Base-by-base conservation (phyloP, 2,888 invertebrate genomes). In the Onthophagus sagittarius region DNA sequence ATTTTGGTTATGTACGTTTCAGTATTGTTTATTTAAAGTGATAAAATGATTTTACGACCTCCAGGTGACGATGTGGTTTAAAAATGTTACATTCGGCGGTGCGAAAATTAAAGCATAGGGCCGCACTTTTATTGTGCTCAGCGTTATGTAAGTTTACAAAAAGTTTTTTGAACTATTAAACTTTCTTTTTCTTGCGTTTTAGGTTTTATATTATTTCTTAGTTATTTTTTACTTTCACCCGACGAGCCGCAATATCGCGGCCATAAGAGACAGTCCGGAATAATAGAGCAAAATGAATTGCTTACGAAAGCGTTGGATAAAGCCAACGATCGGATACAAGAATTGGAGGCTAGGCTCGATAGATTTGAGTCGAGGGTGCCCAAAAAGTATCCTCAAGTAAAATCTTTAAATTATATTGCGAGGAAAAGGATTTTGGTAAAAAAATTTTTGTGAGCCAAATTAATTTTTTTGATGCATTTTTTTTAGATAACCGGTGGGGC, bases 401-500 rank as follows among this genome's bases (percentile, higher is more conserved):
- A 93, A 83, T 97, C 96, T 83, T 88, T 97, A 13, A 97, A 96
- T 79, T 97, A 97, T 84, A 93, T 95, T 82, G 93, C 94, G 78
- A 90, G 98, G 73, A 98, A 96, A 84, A 89, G 99, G 78, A 97
- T 99, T 81, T 86, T 99, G 86, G 95, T 97, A 83, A 86, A 78
- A 72, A 63, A 71, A 13, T 7, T 69, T 62, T 53, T 14, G 9
- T 63, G 11, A 53, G 6, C 2, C 2, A 53, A 53, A 9, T 9
- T 53, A 53, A 53, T 9, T 53, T 9, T 1, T 9, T 9, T 53
- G 5, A 53, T 15, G 23, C 7, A 64, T 1, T 74, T 75, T 75
- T 82, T 87, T 63, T 85, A 94, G 91, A 91, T 97, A 71, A 97
- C 98, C 5, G 98, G 98, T 67, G 98, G 98, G 9, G 98, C 98